Conservation (phyloP, 1,140 invertebrate species). For the Oryzaephilus surinamensis region DNA sequence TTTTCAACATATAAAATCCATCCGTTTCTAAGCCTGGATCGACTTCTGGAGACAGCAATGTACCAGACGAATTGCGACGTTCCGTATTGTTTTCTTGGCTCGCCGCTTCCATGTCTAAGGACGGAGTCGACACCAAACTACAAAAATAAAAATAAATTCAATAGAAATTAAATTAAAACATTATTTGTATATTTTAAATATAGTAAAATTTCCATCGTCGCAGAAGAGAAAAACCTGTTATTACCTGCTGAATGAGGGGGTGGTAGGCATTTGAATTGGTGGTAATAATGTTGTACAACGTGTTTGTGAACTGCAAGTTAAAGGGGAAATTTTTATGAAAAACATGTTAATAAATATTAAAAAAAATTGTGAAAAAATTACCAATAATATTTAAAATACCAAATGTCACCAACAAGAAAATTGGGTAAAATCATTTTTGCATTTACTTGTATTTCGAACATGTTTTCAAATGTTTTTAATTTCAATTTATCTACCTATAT, state of each 20-base stretch:
- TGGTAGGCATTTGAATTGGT: constrained; percentile 61
- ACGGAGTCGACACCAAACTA: constrained; percentile 45
- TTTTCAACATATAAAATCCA: constrained; percentile 92
- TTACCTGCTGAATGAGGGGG: constrained; percentile 69
- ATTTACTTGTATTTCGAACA: no score
- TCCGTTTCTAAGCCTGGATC: constrained; percentile 56
- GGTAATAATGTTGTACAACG: constrained; percentile 55
- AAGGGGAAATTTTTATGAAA: not conserved
- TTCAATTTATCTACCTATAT: no score
- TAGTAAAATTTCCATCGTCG: no score
- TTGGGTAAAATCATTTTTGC: constrained; percentile 16
- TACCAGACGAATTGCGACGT: constrained; percentile 66
- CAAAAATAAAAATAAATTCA: constrained; percentile 4
- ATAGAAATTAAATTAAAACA: no score
- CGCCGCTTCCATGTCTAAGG: constrained; percentile 55
- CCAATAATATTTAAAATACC: constrained; percentile 25
- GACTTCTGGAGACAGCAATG: constrained; percentile 69
- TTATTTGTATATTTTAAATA: no score
- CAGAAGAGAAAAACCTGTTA: no score
- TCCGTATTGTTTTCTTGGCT: constrained; percentile 22
- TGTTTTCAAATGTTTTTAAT: no score
- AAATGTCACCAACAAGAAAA: constrained; percentile 15
- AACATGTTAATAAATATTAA: constrained; percentile 4
- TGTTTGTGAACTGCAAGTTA: constrained; percentile 26
- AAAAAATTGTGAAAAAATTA: constrained; percentile 12